phyloP scores from a whole-genome alignment of 2,888 invertebrate genomes.

The Carabus problematicus region DNA sequence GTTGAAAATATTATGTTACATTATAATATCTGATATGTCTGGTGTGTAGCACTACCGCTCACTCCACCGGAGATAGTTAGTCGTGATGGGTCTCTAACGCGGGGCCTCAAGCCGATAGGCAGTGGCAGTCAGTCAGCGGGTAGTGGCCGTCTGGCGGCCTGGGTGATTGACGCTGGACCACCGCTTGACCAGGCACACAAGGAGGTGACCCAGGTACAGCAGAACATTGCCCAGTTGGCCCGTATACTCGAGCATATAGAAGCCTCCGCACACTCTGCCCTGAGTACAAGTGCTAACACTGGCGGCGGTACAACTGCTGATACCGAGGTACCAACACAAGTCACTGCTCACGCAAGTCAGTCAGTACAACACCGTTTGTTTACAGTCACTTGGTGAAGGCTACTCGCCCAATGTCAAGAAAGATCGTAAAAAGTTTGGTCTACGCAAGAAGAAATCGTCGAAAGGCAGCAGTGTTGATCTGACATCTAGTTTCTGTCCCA shows the following conservation, averaged over 20 bases:
- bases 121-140: constrained; percentile 55
- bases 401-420: constrained; percentile 72
- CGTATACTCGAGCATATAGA: constrained; percentile 68
- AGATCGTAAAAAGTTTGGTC: constrained; percentile 72
- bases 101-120: constrained; percentile 54
- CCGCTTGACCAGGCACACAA: constrained; percentile 69
- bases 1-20: not conserved
- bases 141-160: constrained; percentile 66
- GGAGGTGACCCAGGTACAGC: constrained; percentile 72
- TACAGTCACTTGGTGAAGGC: constrained; percentile 65
- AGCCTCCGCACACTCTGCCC: constrained; percentile 41
- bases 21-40: constrained; percentile 14
- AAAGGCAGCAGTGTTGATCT: constrained; percentile 71
- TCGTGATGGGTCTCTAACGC: constrained; percentile 59
- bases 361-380: constrained; percentile 5
- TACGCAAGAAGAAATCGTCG: constrained; percentile 71
- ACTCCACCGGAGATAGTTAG: constrained; percentile 57
- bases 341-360: not conserved
- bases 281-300: constrained; percentile 24
- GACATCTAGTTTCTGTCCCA: constrained; percentile 57
- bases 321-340: constrained; percentile 21
- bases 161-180: constrained; percentile 73
- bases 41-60: constrained; percentile 62
- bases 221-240: constrained; percentile 72
- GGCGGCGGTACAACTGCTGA: constrained; percentile 10